Conservation (phyloP, 2,888 invertebrate species). For the Bruchidius siliquastri region DNA sequence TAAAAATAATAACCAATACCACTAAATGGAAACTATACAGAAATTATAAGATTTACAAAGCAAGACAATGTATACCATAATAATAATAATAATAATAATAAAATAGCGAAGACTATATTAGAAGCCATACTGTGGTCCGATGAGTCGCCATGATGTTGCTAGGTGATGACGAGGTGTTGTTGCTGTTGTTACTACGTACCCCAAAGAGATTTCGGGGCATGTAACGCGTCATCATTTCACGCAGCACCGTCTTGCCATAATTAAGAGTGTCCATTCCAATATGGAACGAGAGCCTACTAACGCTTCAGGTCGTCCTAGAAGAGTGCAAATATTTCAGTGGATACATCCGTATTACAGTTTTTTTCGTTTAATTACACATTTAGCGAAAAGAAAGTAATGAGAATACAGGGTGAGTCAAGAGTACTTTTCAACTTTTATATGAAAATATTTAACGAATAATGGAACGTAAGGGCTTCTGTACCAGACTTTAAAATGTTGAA, state of each 20-base stretch:
- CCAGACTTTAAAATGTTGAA: too few relatives aligned
- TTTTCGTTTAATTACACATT: background rate
- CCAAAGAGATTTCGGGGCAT: constrained; percentile 38
- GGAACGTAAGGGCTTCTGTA: too few relatives aligned
- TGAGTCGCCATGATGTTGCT: background rate
- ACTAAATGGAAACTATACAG: background rate
- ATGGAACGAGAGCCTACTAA: constrained; percentile 19
- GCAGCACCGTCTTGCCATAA: constrained; percentile 39
- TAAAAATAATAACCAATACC: background rate
- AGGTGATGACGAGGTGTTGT: background rate
- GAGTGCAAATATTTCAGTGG: constrained; percentile 10
- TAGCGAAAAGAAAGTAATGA: too few relatives aligned
- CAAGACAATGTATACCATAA: background rate
- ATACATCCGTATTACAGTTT: constrained; percentile 12
- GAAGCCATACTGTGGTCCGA: background rate
- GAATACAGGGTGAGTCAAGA: too few relatives aligned
- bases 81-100: background rate
- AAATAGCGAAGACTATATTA: background rate
- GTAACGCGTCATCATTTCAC: constrained; percentile 39
- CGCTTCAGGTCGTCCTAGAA: background rate
- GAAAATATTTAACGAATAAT: too few relatives aligned
- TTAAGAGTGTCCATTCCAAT: constrained; percentile 37
- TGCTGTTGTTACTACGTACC: constrained; percentile 30
- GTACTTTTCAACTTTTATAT: too few relatives aligned
- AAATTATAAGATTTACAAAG: background rate